These are phyloP conservation scores for Tenualosa thibaudeaui DNA, from an alignment of 2,797 vertebrate genomes.

Conservation along the genomic window DNA sequence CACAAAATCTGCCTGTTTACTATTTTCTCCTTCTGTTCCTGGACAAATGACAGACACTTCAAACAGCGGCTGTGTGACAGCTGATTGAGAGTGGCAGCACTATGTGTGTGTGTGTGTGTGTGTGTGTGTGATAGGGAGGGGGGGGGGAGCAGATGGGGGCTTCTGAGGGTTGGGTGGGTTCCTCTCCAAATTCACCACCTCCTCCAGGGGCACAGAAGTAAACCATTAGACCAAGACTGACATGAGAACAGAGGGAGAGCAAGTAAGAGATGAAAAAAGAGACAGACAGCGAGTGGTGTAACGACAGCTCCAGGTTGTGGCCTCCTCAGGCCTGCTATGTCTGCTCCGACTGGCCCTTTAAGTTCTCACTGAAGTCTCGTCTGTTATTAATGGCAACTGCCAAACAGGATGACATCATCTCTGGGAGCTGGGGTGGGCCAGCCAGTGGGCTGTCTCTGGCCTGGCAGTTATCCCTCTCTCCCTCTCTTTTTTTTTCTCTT, in stretches of 20 bases:
- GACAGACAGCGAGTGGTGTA: background rate
- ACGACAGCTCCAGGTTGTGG: background rate
- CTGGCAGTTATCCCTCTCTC: background rate
- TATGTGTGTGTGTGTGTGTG: no score
- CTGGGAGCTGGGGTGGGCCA: conserved; percentile 60
- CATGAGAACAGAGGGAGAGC: background rate
- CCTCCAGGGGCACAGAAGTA: background rate
- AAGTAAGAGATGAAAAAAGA: no score
- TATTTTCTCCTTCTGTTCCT: background rate
- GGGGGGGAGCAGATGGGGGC: background rate
- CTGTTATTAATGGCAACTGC: conserved; percentile 75
- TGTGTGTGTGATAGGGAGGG: no score
- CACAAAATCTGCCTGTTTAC: conserved; percentile 1
- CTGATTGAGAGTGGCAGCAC: background rate
- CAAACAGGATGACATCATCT: conserved; percentile 75
- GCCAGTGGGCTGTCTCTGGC: conserved; percentile 44
- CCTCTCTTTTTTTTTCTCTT: background rate
- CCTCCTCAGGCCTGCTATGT: background rate
- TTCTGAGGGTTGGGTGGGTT: no score
- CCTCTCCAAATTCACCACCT: background rate
- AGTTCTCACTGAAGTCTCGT: conserved; percentile 66
- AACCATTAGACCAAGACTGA: conserved; percentile 4
- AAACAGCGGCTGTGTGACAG: background rate
- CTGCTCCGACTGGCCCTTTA: conserved; percentile 68
- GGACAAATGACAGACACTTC: background rate